Evolutionary conservation across 2,888 invertebrate species (phyloP), one percentile per base, ranked within the genome.

Genomic region (Oeneis ivallda): DNA sequence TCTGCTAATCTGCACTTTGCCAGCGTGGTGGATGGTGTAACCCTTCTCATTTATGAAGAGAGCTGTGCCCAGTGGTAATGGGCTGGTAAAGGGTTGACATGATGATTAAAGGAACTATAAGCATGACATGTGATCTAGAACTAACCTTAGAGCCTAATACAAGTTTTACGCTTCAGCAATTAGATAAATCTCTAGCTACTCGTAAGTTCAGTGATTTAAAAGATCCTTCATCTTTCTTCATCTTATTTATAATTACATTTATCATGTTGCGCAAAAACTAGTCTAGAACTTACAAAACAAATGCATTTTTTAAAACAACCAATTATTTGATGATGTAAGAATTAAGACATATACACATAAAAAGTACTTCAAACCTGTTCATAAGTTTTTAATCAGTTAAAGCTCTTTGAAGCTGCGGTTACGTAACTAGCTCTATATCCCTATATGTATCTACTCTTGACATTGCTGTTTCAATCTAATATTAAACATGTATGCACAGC

Each of bases 401-500:
- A 26, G 61, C 52, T 53, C 41, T 53, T 53, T 32, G 13, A 62
- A 54, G 15, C 45, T 41, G 39, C 52, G 47, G 49, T 63, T 62
- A 58, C 67, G 62, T 69, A 50, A 63, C 43, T 49, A 39, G n/a
- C 45, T 43, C 66, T 41, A 52, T 47, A 61, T 45, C 17, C 37
- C 57, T 57, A 26, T 50, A 39, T 34, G 39, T 62, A 32, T 57
- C 43, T 69, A 70, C 69, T 68, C 72, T 72, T 73, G 74, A 75
- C 74, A 74, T 77, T 75, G 73, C 70, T 68, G 62, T 58, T 70
- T 47, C 63, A 69, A 70, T 68, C 65, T 66, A 65, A 57, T 56
- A 58, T 65, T 66, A 71, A 71, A 70, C 41, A 59, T 54, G n/a
- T 49, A 65, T 50, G 61, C n/a, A 19, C 19, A 53, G 56, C 37